Base-by-base conservation (phyloP, 2,797 vertebrate genomes). In the Aselliscus stoliczkanus region DNA sequence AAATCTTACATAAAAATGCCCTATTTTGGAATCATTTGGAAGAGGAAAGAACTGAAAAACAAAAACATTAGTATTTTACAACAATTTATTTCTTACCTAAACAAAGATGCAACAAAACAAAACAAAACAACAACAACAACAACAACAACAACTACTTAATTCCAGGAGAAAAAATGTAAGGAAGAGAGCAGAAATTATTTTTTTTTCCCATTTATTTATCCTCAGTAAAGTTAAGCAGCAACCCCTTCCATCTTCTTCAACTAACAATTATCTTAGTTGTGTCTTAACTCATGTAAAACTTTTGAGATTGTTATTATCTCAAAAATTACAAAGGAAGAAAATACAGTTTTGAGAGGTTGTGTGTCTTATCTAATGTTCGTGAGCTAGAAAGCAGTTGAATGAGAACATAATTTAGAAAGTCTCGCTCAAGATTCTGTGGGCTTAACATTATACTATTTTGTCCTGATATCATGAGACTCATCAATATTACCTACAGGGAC, bases 51-150 rank as follows among this genome's bases (percentile, higher is more conserved):
- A 17, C 12, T 77, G 18, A 76, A 88, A 90, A 70, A 27, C 21
- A n/a, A 86, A 50, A 94, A 64, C 52, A 56, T 44, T 79, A 56
- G 44, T n/a, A 60, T 80, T 95, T 94, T 60, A 50, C 89, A 83
- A 54, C 56, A 82, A 87, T 75, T 58, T 77, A 50, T 86, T 79
- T 89, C 52, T 85, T 42, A 58, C 9, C 9, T 65, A 42, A 84
- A 64, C 21, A 72, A 79, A 85, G 34, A 64, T 27, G 50, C 11
- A 69, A 50, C 14, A 15, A 50, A 50, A 4, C 47, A 50, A 50
- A 50, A 42, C 42, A 42, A 50, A 50, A 50, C 14, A 54, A n/a
- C n/a, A n/a, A n/a, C n/a, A n/a, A n/a, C n/a, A n/a, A n/a, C n/a
- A n/a, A n/a, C n/a, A n/a, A n/a, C n/a, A 93, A 67, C n/a, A 52